Base-by-base conservation (phyloP, 1,140 invertebrate species). In the Carcinoscorpius rotundicauda region DNA sequence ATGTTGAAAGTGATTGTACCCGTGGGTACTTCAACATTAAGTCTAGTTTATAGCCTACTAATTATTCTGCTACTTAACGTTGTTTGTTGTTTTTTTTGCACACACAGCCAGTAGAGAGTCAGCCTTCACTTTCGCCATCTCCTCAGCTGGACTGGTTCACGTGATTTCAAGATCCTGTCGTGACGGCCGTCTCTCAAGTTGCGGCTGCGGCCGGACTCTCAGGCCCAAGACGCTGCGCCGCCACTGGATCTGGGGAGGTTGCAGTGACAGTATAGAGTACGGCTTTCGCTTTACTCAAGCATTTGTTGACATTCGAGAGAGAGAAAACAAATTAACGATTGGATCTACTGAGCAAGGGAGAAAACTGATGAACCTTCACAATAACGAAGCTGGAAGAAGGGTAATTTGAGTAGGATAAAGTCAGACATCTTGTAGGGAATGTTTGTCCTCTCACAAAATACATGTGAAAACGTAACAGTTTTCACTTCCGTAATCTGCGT, bases 241-340 rank as follows among this genome's bases (percentile, higher is more conserved):
- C 63, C 91, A 95, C 29, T 29, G 29, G 29, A 29, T 29, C 29
- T 29, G 29, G 29, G 29, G 29, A 29, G 29, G 29, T 29, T 97
- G 93, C 72, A 92, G 92, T 0, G 93, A 96, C 75, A 93, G 97
- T 78, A 82, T 96, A 49, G 89, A 95, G 74, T 95, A 96, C 76
- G 92, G 91, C 60, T 96, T 95, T 81, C 50, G 65, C 88, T 96
- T 96, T 76, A 87, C 91, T n/a, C 87, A 90, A 77, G 85, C 85
- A 61, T 97, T 97, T 76, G 87, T 96, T 53, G 93, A 97, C 76
- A 84, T 91, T 56, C 81, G 88, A 52, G 91, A 94, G 75, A 82
- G 86, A 67, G 77, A 78, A 61, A 71, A 86, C 82, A 77, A 81
- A 75, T 76, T 86, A 82, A 77, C 77, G 55, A 79, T 84, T 72